These are phyloP conservation scores for Phaenicophaeus curvirostris DNA, from an alignment of 2,797 vertebrate species.

Conservation along the genomic window DNA sequence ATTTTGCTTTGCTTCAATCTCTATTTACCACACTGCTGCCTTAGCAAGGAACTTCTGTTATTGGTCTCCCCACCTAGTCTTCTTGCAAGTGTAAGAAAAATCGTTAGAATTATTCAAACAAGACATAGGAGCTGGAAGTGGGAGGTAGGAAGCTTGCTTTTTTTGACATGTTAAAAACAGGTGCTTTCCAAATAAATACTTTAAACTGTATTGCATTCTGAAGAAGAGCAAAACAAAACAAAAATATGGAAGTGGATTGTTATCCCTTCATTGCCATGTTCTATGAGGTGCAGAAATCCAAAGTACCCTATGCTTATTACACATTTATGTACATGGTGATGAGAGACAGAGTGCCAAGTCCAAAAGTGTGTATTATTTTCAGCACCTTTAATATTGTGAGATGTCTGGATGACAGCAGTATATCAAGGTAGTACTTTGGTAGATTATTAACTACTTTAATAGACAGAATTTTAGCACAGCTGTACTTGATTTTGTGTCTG, in stretches of 20 bases:
- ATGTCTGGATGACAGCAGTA: background rate
- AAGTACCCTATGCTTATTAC: background rate
- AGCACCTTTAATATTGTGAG: background rate
- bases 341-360: background rate
- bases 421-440: background rate
- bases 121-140: conserved; percentile 32
- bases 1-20: background rate
- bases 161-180: conserved; percentile 35
- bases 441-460: conserved; percentile 48
- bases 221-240: conserved; percentile 27
- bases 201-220: background rate
- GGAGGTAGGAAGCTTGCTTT: conserved; percentile 44
- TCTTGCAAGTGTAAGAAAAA: conserved; percentile 29
- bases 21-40: background rate
- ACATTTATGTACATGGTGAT: background rate
- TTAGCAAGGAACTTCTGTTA: background rate
- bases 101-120: conserved; percentile 3
- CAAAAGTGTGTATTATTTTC: conserved; percentile 9
- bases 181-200: conserved; percentile 14
- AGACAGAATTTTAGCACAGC: background rate
- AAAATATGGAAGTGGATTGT: background rate
- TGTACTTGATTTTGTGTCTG: background rate
- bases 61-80: background rate
- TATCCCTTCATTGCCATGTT: conserved; percentile 20
- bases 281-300: conserved; percentile 7